A percentile compares a stretch with the other conserved stretches of the same genome.
Conservation (phyloP, 2,797 vertebrate species). For the Hemibagrus guttatus region DNA sequence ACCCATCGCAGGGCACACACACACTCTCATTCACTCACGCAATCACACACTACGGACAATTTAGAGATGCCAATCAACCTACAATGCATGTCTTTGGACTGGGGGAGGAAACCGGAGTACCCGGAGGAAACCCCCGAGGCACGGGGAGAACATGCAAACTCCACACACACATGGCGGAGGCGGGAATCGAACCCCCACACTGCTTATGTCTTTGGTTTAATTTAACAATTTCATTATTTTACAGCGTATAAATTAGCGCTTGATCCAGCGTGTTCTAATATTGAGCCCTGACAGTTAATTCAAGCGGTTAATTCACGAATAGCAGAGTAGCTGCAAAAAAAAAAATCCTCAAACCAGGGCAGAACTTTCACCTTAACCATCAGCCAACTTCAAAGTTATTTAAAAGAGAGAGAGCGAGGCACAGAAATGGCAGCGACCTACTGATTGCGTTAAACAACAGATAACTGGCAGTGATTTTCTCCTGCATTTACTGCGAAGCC, state of each 20-base stretch:
- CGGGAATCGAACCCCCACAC: too few relatives aligned
- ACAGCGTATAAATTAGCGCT: background rate
- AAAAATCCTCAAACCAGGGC: conserved; percentile 11
- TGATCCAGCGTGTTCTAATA: background rate
- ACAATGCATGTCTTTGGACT: too few relatives aligned
- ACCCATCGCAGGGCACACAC: too few relatives aligned
- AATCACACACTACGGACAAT: too few relatives aligned
- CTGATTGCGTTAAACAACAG: conserved; percentile 26
- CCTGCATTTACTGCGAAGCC: conserved; percentile 34
- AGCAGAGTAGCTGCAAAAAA: background rate
- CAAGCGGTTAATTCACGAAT: conserved; percentile 37
- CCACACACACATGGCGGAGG: too few relatives aligned
- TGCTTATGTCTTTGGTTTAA: too few relatives aligned
- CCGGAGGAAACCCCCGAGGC: too few relatives aligned
- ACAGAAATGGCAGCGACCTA: background rate
- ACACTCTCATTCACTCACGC: too few relatives aligned
- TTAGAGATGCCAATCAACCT: too few relatives aligned
- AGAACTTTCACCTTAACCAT: background rate
- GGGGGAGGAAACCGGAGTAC: too few relatives aligned
- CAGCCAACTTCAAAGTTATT: conserved; percentile 44
- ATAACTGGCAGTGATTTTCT: conserved; percentile 42
- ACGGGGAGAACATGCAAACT: too few relatives aligned
- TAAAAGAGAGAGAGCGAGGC: background rate
- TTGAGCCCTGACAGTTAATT: background rate
- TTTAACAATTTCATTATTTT: too few relatives aligned